Conservation (phyloP, 2,888 invertebrate genomes). For the Synanthedon formicaeformis region DNA sequence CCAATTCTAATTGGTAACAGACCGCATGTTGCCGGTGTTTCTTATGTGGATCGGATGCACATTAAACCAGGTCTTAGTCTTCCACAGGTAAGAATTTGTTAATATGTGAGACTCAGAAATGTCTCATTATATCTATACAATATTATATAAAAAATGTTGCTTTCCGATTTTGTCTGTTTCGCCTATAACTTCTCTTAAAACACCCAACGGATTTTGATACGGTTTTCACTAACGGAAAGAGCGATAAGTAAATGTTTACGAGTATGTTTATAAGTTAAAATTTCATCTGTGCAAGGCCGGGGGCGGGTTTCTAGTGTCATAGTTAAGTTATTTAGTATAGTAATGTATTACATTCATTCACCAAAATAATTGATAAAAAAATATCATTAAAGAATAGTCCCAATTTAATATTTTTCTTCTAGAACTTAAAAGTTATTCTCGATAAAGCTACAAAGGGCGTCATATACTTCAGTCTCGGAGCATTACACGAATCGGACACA, state of each 20-base stretch:
- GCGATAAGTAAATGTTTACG: too few species aligned
- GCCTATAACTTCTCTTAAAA: too few species aligned
- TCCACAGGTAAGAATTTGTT: constrained; percentile 30
- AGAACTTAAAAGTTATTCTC: constrained; percentile 40
- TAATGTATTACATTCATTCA: too few species aligned
- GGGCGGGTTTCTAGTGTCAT: too few species aligned
- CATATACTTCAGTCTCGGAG: constrained; percentile 64
- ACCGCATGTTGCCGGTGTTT: constrained; percentile 44
- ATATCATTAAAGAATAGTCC: too few species aligned
- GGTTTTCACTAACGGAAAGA: too few species aligned
- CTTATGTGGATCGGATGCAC: constrained; percentile 51
- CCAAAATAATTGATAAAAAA: too few species aligned
- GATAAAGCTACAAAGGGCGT: constrained; percentile 55
- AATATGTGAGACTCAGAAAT: neutral
- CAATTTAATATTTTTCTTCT: constrained; percentile 11
- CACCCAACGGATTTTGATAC: neutral
- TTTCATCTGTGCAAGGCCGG: too few species aligned
- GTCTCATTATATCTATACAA: neutral
- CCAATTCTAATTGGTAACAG: constrained; percentile 48
- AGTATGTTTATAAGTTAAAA: too few species aligned
- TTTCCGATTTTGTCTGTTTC: too few species aligned
- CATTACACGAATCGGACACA: constrained; percentile 52
- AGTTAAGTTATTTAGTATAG: too few species aligned
- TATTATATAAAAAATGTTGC: neutral
- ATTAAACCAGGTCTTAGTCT: constrained; percentile 39